Percentiles rank a stretch among this genome's conserved stretches.
These are phyloP conservation scores for Lasioglossum pauxillum DNA, from an alignment of 2,888 invertebrate genomes.

Conservation along the genomic window DNA sequence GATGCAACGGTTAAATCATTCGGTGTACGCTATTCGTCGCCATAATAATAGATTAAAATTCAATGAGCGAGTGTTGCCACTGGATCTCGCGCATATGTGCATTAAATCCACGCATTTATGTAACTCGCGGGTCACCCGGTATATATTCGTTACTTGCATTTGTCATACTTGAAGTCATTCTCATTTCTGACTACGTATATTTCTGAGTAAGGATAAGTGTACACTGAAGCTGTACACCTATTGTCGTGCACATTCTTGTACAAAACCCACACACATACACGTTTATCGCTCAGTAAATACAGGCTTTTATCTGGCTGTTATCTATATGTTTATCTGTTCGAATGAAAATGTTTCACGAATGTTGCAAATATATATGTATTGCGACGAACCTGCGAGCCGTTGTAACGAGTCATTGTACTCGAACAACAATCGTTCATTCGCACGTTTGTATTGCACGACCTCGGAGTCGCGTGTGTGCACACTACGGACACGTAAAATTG, in stretches of 20 bases:
- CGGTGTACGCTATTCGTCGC: background rate
- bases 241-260: background rate
- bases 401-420: constrained; percentile 9
- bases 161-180: background rate
- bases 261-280: background rate
- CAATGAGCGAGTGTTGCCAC: background rate
- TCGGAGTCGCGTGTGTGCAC: background rate
- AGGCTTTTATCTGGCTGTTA: constrained; percentile 15
- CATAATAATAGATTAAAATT: background rate
- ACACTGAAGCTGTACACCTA: background rate
- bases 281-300: background rate
- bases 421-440: constrained; percentile 8
- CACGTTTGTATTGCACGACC: background rate
- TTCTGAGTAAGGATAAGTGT: background rate
- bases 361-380: background rate
- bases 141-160: background rate
- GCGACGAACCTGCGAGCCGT: constrained; percentile 2
- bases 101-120: background rate
- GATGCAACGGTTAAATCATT: background rate
- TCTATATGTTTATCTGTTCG: background rate
- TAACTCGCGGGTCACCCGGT: background rate
- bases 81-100: background rate
- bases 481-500: background rate
- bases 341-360: constrained; percentile 2
- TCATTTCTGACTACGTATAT: background rate